Percentiles rank a stretch among this genome's conserved stretches.
Evolutionary conservation across 2,113 vertebrate genomes (phyloP).

Genomic region (Phaethon lepturus): DNA sequence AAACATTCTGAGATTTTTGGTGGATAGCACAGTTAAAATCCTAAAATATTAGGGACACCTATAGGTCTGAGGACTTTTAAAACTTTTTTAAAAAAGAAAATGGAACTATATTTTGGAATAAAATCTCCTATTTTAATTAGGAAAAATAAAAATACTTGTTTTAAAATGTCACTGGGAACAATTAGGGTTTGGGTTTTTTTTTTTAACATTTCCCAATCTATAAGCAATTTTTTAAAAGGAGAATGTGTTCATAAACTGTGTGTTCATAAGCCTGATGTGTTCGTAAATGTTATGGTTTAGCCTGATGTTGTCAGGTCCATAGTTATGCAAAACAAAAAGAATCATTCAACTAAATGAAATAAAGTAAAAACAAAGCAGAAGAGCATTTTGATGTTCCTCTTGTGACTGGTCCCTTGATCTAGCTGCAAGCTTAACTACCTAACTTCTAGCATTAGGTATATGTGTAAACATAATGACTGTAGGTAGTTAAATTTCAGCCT

Average conservation of each 20-base stretch:
- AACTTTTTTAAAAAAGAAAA: not conserved
- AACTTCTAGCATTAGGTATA: not conserved
- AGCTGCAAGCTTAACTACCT: not conserved
- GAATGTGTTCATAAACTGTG: not conserved
- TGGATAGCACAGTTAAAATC: not conserved
- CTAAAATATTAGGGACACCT: not conserved
- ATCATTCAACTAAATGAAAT: not conserved
- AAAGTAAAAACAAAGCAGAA: not conserved
- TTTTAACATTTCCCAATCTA: not conserved
- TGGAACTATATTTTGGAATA: not conserved
- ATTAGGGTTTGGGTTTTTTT: not conserved
- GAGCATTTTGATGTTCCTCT: not conserved
- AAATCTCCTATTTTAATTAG: not conserved
- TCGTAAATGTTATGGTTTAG: not conserved
- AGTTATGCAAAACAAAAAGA: not conserved
- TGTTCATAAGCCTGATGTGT: not conserved
- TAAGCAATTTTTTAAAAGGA: not conserved
- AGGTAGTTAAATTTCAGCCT: not conserved
- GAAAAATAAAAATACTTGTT: not conserved
- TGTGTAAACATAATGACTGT: not conserved
- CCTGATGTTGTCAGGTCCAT: not conserved
- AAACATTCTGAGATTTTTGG: not conserved
- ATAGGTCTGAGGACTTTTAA: not conserved
- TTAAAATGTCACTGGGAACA: not conserved
- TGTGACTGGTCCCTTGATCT: not conserved